These are phyloP conservation scores for Ivindomyrus marchei DNA, from an alignment of 2,113 vertebrate species.

Conservation along the genomic window DNA sequence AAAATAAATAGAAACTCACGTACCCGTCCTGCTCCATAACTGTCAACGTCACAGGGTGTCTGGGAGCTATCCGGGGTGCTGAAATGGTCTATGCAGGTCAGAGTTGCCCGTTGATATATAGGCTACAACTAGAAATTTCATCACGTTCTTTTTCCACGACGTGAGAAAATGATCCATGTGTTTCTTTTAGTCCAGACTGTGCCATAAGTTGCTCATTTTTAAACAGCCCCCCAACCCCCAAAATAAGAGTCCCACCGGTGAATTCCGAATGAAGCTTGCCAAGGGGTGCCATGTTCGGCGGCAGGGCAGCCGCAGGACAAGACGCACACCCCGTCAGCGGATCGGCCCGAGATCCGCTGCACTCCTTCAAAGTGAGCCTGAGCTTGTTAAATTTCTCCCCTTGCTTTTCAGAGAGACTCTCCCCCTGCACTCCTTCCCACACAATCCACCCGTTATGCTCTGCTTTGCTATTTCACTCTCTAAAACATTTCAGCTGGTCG, in stretches of 20 bases:
- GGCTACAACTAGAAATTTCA: neutral
- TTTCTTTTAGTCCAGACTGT: neutral
- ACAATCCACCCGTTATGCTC: neutral
- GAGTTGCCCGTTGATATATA: neutral
- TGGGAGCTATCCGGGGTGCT: constrained; percentile 5
- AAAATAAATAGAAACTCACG: neutral
- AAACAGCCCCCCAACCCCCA: neutral
- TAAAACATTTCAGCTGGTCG: neutral
- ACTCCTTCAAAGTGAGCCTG: neutral
- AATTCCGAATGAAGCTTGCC: neutral
- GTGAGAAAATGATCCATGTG: neutral
- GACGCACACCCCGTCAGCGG: neutral
- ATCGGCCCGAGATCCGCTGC: neutral
- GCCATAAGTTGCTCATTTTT: neutral
- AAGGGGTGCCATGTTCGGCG: neutral
- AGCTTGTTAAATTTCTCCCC: constrained; percentile 3
- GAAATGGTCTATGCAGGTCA: neutral
- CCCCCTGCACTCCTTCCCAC: neutral
- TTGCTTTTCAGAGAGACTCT: neutral
- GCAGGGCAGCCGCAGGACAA: neutral
- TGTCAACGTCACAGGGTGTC: neutral
- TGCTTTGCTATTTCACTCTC: neutral
- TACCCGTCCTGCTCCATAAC: constrained; percentile 8
- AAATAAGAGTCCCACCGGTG: neutral
- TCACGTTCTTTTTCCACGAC: too few species aligned